A percentile compares a stretch with the other conserved stretches of the same genome.
These are phyloP conservation scores for Caenorhabditis plicata DNA, from an alignment of 2,888 invertebrate species.

Conservation along the genomic window DNA sequence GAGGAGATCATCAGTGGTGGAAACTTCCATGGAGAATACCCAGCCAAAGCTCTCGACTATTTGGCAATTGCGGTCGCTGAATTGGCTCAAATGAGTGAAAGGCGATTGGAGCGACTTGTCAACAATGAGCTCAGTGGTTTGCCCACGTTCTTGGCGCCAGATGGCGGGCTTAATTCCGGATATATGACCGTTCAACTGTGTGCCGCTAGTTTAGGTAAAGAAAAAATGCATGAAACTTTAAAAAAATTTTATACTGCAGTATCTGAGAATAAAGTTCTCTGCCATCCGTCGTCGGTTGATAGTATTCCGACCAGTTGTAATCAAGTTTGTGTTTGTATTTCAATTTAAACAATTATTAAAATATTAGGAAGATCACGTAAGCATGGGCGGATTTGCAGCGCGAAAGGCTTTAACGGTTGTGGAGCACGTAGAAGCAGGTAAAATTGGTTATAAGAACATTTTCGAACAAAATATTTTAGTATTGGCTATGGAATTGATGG, in stretches of 20 bases:
- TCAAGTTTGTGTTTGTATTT: constrained; percentile 64
- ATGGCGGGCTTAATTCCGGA: constrained; percentile 76
- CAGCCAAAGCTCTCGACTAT: constrained; percentile 74
- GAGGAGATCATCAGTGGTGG: constrained; percentile 75
- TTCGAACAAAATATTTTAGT: too few relatives aligned
- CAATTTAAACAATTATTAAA: neutral
- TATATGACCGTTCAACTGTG: constrained; percentile 76
- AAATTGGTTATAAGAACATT: too few relatives aligned
- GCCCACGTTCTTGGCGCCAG: constrained; percentile 73
- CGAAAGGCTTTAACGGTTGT: constrained; percentile 72
- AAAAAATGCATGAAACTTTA: constrained; percentile 1
- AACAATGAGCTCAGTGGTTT: constrained; percentile 74
- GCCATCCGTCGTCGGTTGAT: constrained; percentile 75
- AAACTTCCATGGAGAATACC: constrained; percentile 77
- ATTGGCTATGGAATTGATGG: constrained; percentile 74
- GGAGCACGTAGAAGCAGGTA: constrained; percentile 70
- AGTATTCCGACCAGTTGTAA: constrained; percentile 74
- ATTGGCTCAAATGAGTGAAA: constrained; percentile 74
- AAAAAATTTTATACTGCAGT: constrained; percentile 66
- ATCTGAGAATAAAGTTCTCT: constrained; percentile 75
- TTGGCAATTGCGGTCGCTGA: constrained; percentile 75
- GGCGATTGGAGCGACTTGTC: constrained; percentile 73
- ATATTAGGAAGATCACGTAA: constrained; percentile 73
- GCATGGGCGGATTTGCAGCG: constrained; percentile 75
- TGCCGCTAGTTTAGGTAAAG: constrained; percentile 73